Percentiles rank a stretch among this genome's conserved stretches.
phyloP scores from a whole-genome alignment of 2,888 invertebrate species.

The Macaria notata region DNA sequence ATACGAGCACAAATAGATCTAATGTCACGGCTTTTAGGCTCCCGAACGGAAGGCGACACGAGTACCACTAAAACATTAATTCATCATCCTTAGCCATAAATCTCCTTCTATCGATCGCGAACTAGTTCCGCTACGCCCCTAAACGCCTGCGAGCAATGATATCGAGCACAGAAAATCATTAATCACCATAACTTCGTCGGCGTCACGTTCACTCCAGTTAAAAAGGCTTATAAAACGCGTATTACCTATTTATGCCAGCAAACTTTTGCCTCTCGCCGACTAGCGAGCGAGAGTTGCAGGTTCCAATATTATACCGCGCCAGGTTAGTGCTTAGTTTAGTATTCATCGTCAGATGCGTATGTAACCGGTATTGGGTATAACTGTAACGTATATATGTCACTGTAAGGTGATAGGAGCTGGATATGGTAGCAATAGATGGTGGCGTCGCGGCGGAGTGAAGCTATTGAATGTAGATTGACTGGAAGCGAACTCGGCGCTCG shows the following conservation, averaged over 20 bases:
- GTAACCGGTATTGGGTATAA: conserved; percentile 39
- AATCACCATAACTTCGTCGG: conserved; percentile 26
- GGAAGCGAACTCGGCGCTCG: conserved; percentile 5
- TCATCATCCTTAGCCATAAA: conserved; percentile 4
- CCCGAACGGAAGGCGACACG: neutral
- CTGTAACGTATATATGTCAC: neutral
- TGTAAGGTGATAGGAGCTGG: conserved; percentile 27
- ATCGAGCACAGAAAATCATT: conserved; percentile 24
- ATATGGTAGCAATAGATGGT: conserved; percentile 23
- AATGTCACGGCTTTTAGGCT: too few species aligned
- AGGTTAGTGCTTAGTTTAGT: conserved; percentile 54
- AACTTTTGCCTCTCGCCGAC: conserved; percentile 52
- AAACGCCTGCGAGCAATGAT: conserved; percentile 21
- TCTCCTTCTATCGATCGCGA: conserved; percentile 11
- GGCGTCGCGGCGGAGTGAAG: conserved; percentile 30
- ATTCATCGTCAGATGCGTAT: conserved; percentile 54
- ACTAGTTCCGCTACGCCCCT: conserved; percentile 16
- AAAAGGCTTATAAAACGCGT: conserved; percentile 22
- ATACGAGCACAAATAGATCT: too few species aligned
- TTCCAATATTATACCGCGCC: conserved; percentile 61
- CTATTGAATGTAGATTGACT: conserved; percentile 25
- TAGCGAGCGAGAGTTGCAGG: conserved; percentile 43
- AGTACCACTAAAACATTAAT: neutral
- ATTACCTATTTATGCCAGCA: conserved; percentile 23
- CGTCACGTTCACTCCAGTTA: conserved; percentile 24